These are phyloP conservation scores for Nibea coibor DNA, from an alignment of 2,113 vertebrate species.

Conservation along the genomic window DNA sequence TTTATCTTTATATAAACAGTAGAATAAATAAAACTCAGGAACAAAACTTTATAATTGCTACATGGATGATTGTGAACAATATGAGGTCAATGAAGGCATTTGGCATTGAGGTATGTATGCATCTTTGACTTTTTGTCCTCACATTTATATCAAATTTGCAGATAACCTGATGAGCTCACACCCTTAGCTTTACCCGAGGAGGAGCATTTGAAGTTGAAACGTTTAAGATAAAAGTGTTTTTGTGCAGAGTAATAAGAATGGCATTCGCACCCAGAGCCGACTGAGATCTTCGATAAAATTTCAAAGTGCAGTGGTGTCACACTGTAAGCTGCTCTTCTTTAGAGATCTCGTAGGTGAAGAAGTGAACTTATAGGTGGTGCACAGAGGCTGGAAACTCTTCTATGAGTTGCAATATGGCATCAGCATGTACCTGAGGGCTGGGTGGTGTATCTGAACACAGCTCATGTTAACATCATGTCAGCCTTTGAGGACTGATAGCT, in stretches of 20 bases:
- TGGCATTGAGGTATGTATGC: not conserved
- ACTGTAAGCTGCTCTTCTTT: not conserved
- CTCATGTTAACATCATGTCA: not conserved
- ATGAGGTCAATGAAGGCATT: not conserved
- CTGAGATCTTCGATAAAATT: not conserved
- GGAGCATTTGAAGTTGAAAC: not conserved
- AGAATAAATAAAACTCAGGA: conserved; percentile 3
- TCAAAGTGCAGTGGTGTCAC: not conserved
- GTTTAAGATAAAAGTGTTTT: not conserved
- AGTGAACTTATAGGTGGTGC: not conserved
- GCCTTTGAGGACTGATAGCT: not conserved
- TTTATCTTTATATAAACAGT: conserved; percentile 39
- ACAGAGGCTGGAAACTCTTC: not conserved
- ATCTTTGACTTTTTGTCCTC: not conserved
- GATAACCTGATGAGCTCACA: too few relatives aligned
- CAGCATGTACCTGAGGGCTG: not conserved
- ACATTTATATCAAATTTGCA: not conserved
- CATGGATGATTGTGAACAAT: not conserved
- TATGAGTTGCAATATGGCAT: not conserved
- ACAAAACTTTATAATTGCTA: not conserved
- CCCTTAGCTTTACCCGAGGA: not conserved
- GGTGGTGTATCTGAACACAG: not conserved
- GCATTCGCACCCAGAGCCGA: not conserved
- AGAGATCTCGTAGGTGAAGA: not conserved
- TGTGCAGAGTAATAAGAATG: not conserved